Conservation (phyloP, 2,113 vertebrate genomes). For the Pantherophis guttatus region DNA sequence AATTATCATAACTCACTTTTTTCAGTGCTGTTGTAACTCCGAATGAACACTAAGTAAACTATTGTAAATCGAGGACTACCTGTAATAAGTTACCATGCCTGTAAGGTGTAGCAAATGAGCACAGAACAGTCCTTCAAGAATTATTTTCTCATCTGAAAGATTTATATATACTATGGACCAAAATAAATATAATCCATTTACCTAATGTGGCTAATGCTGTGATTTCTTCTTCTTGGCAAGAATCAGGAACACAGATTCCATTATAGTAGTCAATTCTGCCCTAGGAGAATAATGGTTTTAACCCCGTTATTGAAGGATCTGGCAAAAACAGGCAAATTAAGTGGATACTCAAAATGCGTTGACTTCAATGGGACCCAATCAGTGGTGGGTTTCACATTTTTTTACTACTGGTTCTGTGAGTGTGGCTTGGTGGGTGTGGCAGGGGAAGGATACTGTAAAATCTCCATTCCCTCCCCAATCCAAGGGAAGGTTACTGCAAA, state of each 20-base stretch:
- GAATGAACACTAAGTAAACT: too few relatives aligned
- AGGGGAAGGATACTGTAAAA: too few relatives aligned
- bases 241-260: conserved; percentile 81
- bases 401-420: too few relatives aligned
- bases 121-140: neutral
- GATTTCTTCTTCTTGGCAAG: conserved; percentile 76
- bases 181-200: conserved; percentile 49
- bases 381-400: too few relatives aligned
- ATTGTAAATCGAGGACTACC: too few relatives aligned
- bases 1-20: too few relatives aligned
- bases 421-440: too few relatives aligned
- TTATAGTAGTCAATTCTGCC: conserved; percentile 72
- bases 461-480: too few relatives aligned
- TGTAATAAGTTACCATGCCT: too few relatives aligned
- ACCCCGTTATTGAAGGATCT: neutral
- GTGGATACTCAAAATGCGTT: neutral
- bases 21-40: too few relatives aligned
- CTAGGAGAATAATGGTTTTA: conserved; percentile 50
- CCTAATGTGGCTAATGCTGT: conserved; percentile 66
- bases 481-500: too few relatives aligned
- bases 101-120: neutral
- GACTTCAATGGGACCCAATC: neutral
- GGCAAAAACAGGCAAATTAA: neutral
- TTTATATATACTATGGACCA: neutral
- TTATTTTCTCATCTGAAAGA: neutral